Base-by-base conservation (phyloP, 1,140 invertebrate species). In the Dufourea novaeangliae region DNA sequence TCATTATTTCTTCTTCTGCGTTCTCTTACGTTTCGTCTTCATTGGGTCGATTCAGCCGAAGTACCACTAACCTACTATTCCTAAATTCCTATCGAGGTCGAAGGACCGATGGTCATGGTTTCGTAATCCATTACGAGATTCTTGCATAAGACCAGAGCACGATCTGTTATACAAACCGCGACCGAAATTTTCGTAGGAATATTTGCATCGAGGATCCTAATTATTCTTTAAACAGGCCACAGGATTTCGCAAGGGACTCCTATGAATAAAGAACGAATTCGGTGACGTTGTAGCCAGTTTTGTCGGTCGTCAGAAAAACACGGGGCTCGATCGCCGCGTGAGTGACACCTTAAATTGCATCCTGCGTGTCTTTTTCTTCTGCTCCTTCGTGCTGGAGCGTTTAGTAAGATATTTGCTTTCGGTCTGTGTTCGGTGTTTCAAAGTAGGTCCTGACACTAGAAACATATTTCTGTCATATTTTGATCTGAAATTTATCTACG, bases 111-210 rank as follows among this genome's bases (percentile, higher is more conserved):
- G 25, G n/a, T 25, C 20, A 50, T 20, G 20, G 10, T 76, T 76
- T 52, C 64, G 10, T 69, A 50, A 69, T 5, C 32, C 12, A 50
- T 76, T 76, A 59, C 64, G 64, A 10, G 20, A 25, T 4, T 0
- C 6, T 76, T 69, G n/a, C 20, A 8, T 46, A 76, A 76, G 11
- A n/a, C 10, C 3, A 22, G 39, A 12, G 17, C 22, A 44, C 4
- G 27, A 1, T 10, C 44, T 25, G 68, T 75, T 67, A 67, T 57
- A 68, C 50, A 56, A 67, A 37, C 0, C 1, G 32, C 8, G 1
- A 11, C 11, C 66, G 20, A 75, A 75, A 68, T 27, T 7, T n/a
- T 20, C 12, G 11, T 8, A 14, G 5, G 0, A 22, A 0, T 27
- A 66, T 56, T 74, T 2, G 34, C 14, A 25, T 34, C 2, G 22